Evolutionary conservation across 2,888 invertebrate genomes (phyloP), one percentile per base, ranked within the genome.

Genomic region (Blera fallax): DNA sequence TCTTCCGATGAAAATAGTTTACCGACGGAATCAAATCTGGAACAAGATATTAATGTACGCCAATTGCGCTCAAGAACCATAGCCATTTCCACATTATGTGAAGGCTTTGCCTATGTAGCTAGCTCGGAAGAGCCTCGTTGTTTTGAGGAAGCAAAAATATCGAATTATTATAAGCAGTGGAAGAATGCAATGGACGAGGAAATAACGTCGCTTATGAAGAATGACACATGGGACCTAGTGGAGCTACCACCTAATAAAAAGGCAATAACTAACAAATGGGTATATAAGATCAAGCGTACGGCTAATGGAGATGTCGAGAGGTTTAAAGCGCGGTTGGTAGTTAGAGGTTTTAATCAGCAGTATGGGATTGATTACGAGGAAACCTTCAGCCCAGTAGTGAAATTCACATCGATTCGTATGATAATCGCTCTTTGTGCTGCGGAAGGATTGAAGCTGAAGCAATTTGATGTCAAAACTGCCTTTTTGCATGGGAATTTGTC

Each of bases 301-400:
- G 34, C 18, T 16, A 21, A 62, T 32, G 60, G 52, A 24, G 14
- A 48, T 21, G 8, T 58, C 2, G 74, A 65, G 4, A 37, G 84
- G 32, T 88, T 83, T 54, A 89, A 89, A 65, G 89, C 90, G 11
- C 69, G 90, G 24, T 74, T 90, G 18, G 89, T 90, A 10, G 89
- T 87, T 10, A 24, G 24, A 24, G 24, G 24, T 24, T 24, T 24
- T 3, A 24, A 24, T 24, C 24, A 24, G 24, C 24, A 24, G 24
- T 24, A 24, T 24, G 24, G 24, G 24, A 24, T 24, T 24, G 24
- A 24, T 3, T 24, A 24, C 24, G 24, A 24, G 24, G 88, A 90
- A 67, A 89, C 89, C 0, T 91, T 89, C 64, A 88, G n/a, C 24
- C 2, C 24, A 24, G 24, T 24, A 3, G 24, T 24, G 24, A 24